Evolutionary conservation across 2,113 vertebrate genomes (phyloP).

Genomic region (Diglossa brunneiventris): DNA sequence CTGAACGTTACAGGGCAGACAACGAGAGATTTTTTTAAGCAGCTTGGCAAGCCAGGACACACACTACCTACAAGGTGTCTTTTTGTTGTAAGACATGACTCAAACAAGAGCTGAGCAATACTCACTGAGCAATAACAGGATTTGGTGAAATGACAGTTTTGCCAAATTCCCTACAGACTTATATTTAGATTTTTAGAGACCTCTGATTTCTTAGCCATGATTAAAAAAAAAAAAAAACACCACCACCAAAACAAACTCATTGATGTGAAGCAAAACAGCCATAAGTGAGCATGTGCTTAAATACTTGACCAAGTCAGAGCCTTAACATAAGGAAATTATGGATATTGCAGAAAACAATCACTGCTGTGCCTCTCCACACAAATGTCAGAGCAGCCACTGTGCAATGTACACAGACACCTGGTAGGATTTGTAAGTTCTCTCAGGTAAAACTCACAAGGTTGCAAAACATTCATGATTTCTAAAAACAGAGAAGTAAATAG

Average conservation of each 20-base stretch:
- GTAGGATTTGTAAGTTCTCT: neutral
- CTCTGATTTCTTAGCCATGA: neutral
- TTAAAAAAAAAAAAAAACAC: neutral
- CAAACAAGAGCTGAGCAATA: neutral
- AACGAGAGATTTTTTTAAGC: neutral
- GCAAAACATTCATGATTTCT: neutral
- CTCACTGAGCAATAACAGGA: neutral
- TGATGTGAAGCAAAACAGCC: neutral
- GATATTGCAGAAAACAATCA: neutral
- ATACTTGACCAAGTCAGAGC: neutral
- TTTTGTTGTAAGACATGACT: neutral
- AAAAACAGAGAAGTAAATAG: neutral
- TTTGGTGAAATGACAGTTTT: neutral
- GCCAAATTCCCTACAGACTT: neutral
- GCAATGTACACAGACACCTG: neutral
- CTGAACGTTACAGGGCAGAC: conserved; percentile 15
- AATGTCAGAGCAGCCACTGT: neutral
- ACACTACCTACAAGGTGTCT: neutral
- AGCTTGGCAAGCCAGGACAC: conserved; percentile 17
- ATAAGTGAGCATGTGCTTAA: neutral
- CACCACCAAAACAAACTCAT: neutral
- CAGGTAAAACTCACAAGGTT: neutral
- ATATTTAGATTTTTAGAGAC: neutral
- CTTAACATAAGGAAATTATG: neutral
- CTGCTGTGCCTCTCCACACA: neutral